These are phyloP conservation scores for Zonitis immaculata DNA, from an alignment of 2,888 invertebrate species.

Conservation along the genomic window DNA sequence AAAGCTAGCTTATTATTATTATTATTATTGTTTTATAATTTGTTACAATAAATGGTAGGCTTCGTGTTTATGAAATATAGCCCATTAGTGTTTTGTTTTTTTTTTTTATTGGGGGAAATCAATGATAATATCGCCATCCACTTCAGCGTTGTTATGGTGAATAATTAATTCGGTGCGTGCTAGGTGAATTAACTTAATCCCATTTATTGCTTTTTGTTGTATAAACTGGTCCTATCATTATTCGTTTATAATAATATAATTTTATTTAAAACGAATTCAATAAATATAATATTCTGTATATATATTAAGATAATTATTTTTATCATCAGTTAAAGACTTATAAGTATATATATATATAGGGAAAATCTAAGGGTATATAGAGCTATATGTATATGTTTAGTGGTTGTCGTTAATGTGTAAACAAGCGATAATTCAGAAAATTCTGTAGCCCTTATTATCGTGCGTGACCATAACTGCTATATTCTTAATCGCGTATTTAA, in stretches of 20 bases:
- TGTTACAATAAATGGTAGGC: slow-evolving; percentile 16
- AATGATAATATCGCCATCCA: slow-evolving; percentile 18
- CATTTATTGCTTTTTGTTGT: slow-evolving; percentile 13
- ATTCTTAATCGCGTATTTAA: slow-evolving; percentile 44
- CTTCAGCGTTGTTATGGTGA: slow-evolving; percentile 18
- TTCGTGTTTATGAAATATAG: slow-evolving; percentile 21
- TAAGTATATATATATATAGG: no score
- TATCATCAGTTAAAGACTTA: no score
- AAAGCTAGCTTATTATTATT: slow-evolving; percentile 17
- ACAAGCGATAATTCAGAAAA: slow-evolving; percentile 29
- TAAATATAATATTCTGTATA: no score
- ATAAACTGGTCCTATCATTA: not conserved
- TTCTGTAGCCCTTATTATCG: slow-evolving; percentile 21
- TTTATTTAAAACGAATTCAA: not conserved
- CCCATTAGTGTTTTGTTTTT: no score
- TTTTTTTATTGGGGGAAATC: slow-evolving; percentile 22
- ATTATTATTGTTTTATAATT: slow-evolving; percentile 13
- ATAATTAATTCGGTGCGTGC: slow-evolving; percentile 23
- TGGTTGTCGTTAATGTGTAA: slow-evolving; percentile 27
- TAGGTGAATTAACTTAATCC: slow-evolving; percentile 19
- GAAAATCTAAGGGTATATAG: no score
- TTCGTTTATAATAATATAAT: no score
- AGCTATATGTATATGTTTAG: no score
- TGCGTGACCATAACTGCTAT: slow-evolving; percentile 34
- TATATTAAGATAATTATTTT: no score